These are phyloP conservation scores for Ditylenchus weischeri DNA, from an alignment of 2,888 invertebrate genomes.

Conservation along the genomic window DNA sequence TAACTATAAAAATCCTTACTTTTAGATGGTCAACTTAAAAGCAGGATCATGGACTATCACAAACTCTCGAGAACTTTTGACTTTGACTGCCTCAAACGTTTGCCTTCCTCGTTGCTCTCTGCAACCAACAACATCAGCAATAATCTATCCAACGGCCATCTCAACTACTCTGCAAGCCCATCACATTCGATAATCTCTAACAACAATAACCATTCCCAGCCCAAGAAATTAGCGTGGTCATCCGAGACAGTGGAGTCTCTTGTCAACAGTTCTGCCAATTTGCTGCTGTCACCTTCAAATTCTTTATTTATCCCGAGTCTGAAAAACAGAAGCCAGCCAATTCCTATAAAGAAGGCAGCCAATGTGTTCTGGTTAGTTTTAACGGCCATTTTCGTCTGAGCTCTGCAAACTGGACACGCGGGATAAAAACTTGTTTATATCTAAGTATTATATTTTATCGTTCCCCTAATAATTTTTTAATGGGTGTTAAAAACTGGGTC, in stretches of 20 bases:
- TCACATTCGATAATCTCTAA: neutral
- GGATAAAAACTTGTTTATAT: too few relatives aligned
- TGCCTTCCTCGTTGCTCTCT: neutral
- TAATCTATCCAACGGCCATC: neutral
- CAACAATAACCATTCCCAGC: neutral
- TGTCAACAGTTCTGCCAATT: neutral
- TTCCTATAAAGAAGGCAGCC: slow-evolving; percentile 34
- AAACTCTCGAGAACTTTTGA: slow-evolving; percentile 39
- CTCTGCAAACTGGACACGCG: too few relatives aligned
- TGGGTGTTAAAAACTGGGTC: too few relatives aligned
- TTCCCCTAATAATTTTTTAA: too few relatives aligned
- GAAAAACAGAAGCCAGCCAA: neutral
- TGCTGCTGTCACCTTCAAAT: slow-evolving; percentile 1
- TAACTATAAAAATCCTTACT: neutral
- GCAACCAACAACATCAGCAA: too few relatives aligned
- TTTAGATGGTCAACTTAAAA: slow-evolving; percentile 43
- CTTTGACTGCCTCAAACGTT: slow-evolving; percentile 25
- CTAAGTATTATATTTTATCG: too few relatives aligned
- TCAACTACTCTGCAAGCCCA: neutral
- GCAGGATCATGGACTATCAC: slow-evolving; percentile 48
- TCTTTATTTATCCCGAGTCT: neutral
- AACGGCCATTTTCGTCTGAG: too few relatives aligned
- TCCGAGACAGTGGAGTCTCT: slow-evolving; percentile 3
- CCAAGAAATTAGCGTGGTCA: neutral
- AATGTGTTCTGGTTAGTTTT: slow-evolving; percentile 38